phyloP scores from a whole-genome alignment of 1,140 invertebrate genomes.

The Drosophila bifasciata region DNA sequence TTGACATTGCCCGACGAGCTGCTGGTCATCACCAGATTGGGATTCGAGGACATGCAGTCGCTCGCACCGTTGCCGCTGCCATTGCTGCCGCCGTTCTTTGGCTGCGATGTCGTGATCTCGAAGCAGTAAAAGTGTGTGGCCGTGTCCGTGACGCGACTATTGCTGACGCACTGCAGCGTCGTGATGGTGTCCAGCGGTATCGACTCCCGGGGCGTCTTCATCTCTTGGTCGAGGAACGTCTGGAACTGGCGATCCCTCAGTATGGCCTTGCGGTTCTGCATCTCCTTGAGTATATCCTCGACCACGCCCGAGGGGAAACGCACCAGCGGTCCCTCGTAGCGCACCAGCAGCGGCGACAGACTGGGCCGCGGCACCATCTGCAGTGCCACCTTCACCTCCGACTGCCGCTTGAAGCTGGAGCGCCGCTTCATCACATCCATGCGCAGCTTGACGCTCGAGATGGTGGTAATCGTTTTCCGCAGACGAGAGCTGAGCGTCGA shows the following conservation, averaged over 20 bases:
- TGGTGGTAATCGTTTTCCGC: constrained; percentile 61
- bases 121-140: constrained; percentile 82
- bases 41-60: constrained; percentile 76
- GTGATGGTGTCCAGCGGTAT: constrained; percentile 86
- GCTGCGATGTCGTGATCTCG: constrained; percentile 72
- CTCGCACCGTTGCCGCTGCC: constrained; percentile 1
- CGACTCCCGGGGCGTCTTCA: constrained; percentile 86
- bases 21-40: constrained; percentile 79
- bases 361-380: constrained; percentile 80
- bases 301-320: constrained; percentile 84
- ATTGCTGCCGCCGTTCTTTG: constrained; percentile 66
- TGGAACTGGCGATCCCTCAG: constrained; percentile 85
- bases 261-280: constrained; percentile 85
- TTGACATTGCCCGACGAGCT: constrained; percentile 72
- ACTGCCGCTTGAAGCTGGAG: constrained; percentile 67
- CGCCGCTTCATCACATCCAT: constrained; percentile 76
- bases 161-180: constrained; percentile 87
- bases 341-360: constrained; percentile 66
- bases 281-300: constrained; percentile 85
- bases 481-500: constrained; percentile 59
- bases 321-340: constrained; percentile 78
- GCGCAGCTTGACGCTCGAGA: constrained; percentile 69
- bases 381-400: constrained; percentile 66
- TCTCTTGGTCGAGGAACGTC: constrained; percentile 85
- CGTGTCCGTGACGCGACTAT: constrained; percentile 86